phyloP scores from a whole-genome alignment of 1,140 invertebrate species.

The Aphis gossypii region DNA sequence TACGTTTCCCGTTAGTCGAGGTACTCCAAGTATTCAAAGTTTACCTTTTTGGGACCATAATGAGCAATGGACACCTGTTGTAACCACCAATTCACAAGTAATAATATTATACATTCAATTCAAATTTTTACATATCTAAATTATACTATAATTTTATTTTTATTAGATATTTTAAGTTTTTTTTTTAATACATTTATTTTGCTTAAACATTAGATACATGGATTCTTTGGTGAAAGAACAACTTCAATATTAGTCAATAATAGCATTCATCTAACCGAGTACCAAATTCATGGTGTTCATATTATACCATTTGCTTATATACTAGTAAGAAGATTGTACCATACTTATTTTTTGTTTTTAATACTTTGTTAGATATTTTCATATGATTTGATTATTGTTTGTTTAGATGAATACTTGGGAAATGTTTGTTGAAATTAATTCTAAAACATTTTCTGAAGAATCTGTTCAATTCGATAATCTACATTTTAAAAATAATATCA shows the following conservation, averaged over 20 bases:
- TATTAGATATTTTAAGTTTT: not conserved
- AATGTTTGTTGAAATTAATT: conserved; percentile 37
- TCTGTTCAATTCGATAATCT: not conserved
- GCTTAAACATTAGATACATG: not conserved
- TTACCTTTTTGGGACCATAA: conserved; percentile 76
- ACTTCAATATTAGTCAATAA: not conserved
- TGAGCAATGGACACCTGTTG: conserved; percentile 61
- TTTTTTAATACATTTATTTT: not conserved
- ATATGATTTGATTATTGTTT: not conserved
- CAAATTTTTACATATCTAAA: not conserved
- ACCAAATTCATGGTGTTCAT: not conserved
- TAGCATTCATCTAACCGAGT: not conserved
- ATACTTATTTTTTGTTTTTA: not conserved
- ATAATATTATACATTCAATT: not conserved
- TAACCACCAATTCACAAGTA: not conserved
- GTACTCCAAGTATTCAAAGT: conserved; percentile 78
- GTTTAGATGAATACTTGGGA: conserved; percentile 7
- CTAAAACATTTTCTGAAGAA: not conserved
- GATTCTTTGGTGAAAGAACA: not conserved
- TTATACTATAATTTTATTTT: not conserved
- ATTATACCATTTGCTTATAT: not conserved
- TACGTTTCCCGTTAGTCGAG: conserved; percentile 76
- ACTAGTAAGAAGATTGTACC: not conserved
- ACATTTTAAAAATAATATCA: not conserved
- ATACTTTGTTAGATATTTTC: not conserved